Evolutionary conservation across 2,888 invertebrate genomes (phyloP), one percentile per base, ranked within the genome.

Genomic region (Neocrepidodera transversa): DNA sequence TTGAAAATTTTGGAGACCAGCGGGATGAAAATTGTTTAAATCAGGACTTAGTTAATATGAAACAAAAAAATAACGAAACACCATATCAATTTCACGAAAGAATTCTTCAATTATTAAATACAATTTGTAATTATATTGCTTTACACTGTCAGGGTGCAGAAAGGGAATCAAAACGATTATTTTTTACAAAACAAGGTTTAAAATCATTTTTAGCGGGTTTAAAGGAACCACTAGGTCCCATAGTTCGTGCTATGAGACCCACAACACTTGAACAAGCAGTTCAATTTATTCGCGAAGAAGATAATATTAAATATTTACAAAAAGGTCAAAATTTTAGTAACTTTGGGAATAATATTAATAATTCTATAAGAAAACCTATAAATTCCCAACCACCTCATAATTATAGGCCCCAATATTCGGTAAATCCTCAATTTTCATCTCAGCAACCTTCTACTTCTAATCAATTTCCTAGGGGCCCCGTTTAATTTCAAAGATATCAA

Each of bases 171-270:
- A 23, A 23, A 23, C 3, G 26, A 7, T 6, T 7, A 6, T 23
- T 23, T 7, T 23, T 23, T 23, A 23, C 26, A 23, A 23, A 23
- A 23, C 26, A 23, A 23, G 26, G 5, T 23, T 23, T 35, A 13
- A 35, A 35, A n/a, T 13, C n/a, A 35, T 35, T 26, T 14, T 26
- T 26, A 48, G 32, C 28, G 2, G 32, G 28, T 11, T 47, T 47
- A 18, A 47, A 14, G n/a, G 47, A 47, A 1, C 32, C 35, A 35
- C 11, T 30, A 28, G 48, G 17, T 20, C 35, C 20, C n/a, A 36
- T 38, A 2, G 26, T 50, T 20, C 14, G 50, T 20, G 36, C 50
- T 49, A 49, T 35, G 49, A 32, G 16, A n/a, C 49, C 49, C n/a
- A 32, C 8, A 8, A 17, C 35, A 17, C 18, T 49, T 10, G 49